Conservation (phyloP, 1,140 invertebrate genomes). For the Catajapyx aquilonaris region DNA sequence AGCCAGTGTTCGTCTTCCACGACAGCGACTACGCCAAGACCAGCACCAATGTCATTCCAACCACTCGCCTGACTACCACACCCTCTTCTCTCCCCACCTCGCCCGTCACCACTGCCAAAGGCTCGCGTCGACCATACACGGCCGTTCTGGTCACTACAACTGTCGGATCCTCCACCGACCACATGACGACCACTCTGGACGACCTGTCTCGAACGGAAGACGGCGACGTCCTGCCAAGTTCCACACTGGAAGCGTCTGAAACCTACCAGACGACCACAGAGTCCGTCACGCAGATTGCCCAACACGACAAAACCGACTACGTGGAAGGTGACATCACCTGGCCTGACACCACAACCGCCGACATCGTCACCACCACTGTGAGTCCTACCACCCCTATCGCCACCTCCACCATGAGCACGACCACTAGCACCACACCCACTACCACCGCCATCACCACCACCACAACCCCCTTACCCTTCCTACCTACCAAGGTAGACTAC, state of each 20-base stretch:
- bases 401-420: constrained; percentile 3
- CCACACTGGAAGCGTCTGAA: not conserved
- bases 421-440: not conserved
- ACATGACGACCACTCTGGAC: not conserved
- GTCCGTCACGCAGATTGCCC: not conserved
- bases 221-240: not conserved
- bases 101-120: too few species aligned
- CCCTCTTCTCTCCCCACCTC: not conserved
- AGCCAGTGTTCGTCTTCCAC: constrained; percentile 14
- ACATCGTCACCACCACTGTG: not conserved
- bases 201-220: not conserved
- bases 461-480: constrained; percentile 2
- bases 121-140: too few species aligned
- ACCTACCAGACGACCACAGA: not conserved
- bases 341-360: not conserved
- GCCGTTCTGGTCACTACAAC: too few species aligned
- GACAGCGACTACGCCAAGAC: constrained; percentile 11
- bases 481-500: not conserved
- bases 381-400: too few species aligned
- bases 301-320: not conserved
- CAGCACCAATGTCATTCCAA: constrained; percentile 1
- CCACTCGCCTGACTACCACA: not conserved
- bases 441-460: constrained; percentile 2
- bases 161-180: too few species aligned
- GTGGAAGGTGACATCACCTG: not conserved